Evolutionary conservation across 2,113 vertebrate genomes (phyloP), one percentile per base, ranked within the genome.

Genomic region (Gymnobelideus leadbeateri): DNA sequence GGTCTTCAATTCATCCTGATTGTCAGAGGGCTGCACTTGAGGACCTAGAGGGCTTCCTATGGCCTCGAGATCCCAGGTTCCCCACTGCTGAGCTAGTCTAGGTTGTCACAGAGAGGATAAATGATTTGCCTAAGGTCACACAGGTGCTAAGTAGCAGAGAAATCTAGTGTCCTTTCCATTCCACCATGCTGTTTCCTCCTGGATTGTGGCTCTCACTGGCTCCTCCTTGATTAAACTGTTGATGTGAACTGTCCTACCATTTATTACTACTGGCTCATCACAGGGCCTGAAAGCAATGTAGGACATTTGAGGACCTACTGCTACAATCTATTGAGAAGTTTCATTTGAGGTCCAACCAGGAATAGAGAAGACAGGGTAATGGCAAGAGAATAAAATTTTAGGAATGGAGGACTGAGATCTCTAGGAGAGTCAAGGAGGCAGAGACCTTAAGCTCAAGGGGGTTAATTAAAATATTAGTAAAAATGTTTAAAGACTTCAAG

Each of bases 381-480:
- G 31, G 31, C 61, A 37, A 68, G 31, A 68, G 28, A 31, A 10
- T 37, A 61, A 61, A 31, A 61, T 61, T 37, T 68, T 37, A 37
- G 28, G 57, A 0, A 11, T 31, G 1, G 28, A 68, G 61, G 61
- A 68, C 31, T 68, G 61, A 37, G 31, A 37, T 68, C 31, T 68
- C 4, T 68, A 68, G 12, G 12, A 37, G 31, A 68, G 11, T 16
- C 61, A 68, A 68, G 11, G 54, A 26, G 25, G 25, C 54, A 55
- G 25, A 26, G 3, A 4, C 54, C 1, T 55, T 8, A 55, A 55
- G 25, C 26, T 55, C 54, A 55, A 55, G 25, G 7, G 31, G 31
- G 3, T 93, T 51, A 93, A 92, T 95, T 90, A 94, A 97, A 96
- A 53, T 25, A 92, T 57, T 61, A 94, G 3, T 91, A 92, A 94